Evolutionary conservation across 2,797 vertebrate genomes (phyloP).

Genomic region (Pipistrellus kuhlii): DNA sequence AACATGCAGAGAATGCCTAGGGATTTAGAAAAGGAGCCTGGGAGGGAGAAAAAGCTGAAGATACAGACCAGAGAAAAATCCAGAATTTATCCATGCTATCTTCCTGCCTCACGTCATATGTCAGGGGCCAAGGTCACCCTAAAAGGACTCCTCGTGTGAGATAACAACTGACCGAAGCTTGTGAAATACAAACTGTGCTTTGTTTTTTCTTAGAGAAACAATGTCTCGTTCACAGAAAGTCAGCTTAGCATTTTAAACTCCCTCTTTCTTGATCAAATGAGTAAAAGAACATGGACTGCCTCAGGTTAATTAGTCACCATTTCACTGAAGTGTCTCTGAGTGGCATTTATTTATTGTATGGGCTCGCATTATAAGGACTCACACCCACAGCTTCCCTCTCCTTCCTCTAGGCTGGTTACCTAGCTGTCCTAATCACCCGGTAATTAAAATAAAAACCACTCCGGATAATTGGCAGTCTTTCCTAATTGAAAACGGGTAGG

Average conservation of each 20-base stretch:
- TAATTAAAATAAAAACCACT: conserved; percentile 86
- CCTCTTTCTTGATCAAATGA: conserved; percentile 50
- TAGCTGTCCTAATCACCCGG: conserved; percentile 78
- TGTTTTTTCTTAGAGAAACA: conserved; percentile 43
- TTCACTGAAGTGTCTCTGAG: conserved; percentile 21
- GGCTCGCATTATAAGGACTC: conserved; percentile 67
- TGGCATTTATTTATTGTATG: conserved; percentile 58
- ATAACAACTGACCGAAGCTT: neutral
- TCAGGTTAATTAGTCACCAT: conserved; percentile 47
- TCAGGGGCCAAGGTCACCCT: neutral
- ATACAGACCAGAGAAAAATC: neutral
- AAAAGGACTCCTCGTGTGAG: neutral
- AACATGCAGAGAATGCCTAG: neutral
- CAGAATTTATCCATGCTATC: neutral
- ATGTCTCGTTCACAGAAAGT: conserved; percentile 42
- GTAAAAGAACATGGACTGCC: conserved; percentile 11
- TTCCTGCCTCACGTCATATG: neutral
- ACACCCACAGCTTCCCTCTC: neutral
- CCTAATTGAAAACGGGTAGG: conserved; percentile 85
- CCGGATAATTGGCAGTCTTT: conserved; percentile 82
- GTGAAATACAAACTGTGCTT: conserved; percentile 53
- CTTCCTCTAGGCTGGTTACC: conserved; percentile 79
- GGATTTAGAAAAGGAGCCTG: neutral
- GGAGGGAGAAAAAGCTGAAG: neutral
- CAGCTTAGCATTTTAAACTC: conserved; percentile 55